Conservation (phyloP, 2,888 invertebrate genomes). For the Caprella mutica region DNA sequence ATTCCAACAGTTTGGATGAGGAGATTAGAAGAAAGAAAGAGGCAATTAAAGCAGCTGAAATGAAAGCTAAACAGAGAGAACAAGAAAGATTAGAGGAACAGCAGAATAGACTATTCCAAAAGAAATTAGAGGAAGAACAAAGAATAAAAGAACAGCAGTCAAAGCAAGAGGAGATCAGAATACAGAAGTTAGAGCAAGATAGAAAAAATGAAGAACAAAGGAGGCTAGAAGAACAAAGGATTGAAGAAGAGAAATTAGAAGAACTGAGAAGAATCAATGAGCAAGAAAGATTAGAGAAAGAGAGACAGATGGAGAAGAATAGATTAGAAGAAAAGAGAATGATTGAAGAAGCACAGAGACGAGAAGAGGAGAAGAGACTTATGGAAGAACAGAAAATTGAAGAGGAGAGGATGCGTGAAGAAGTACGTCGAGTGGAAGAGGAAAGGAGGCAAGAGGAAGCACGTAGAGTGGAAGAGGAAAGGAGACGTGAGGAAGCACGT, state of each 20-base stretch:
- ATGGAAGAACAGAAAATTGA: background rate
- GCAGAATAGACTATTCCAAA: no score
- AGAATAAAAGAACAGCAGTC: background rate
- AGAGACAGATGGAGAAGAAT: background rate
- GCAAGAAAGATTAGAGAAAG: constrained; percentile 1
- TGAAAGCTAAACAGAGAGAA: constrained; percentile 1
- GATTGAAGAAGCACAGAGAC: background rate
- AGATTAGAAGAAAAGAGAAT: background rate
- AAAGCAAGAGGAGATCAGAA: background rate
- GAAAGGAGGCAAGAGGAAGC: constrained; percentile 2
- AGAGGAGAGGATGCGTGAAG: background rate
- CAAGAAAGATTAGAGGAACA: background rate
- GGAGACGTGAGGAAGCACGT: background rate
- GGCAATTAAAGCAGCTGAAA: background rate
- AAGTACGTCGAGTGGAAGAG: background rate
- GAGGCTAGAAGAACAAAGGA: background rate
- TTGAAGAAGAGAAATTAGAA: background rate
- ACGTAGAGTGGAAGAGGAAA: background rate
- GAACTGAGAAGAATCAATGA: background rate
- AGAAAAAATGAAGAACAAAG: background rate
- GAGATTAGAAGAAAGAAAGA: background rate
- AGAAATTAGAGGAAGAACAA: background rate
- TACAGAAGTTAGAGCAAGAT: background rate
- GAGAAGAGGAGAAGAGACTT: background rate
- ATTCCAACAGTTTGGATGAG: background rate